These are phyloP conservation scores for Stigmatopora nigra DNA, from an alignment of 2,113 vertebrate species.

Conservation along the genomic window DNA sequence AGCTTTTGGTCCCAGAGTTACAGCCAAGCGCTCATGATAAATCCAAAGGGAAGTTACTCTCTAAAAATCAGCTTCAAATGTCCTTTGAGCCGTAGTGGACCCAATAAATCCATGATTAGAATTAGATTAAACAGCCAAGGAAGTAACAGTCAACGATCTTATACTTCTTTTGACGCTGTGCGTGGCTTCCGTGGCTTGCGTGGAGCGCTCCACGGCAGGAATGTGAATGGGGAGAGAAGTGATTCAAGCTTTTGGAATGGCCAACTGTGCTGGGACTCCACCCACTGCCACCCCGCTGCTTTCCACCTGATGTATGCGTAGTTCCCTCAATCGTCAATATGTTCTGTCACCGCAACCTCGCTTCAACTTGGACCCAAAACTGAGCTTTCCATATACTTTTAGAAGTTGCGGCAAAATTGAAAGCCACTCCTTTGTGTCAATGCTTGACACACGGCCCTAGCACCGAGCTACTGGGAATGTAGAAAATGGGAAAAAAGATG, in stretches of 20 bases:
- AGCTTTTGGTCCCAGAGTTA: conserved; percentile 41
- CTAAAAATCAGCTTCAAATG: conserved; percentile 7
- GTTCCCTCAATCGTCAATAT: not conserved
- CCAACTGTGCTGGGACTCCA: conserved; percentile 48
- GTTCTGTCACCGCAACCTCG: not conserved
- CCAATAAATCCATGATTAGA: conserved; percentile 55
- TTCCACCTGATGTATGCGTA: conserved; percentile 44
- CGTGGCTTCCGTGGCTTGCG: conserved; percentile 22
- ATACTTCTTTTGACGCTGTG: conserved; percentile 4
- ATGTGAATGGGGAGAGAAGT: conserved; percentile 63
- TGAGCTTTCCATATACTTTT: not conserved
- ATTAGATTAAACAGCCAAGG: conserved; percentile 10
- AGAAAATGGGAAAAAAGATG: too few species aligned
- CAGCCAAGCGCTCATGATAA: conserved; percentile 52
- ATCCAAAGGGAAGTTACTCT: conserved; percentile 42
- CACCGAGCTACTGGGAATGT: too few species aligned
- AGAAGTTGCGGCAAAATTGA: conserved; percentile 15
- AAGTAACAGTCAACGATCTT: conserved; percentile 16
- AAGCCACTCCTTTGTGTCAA: conserved; percentile 16
- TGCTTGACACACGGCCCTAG: too few species aligned
- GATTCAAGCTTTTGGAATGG: conserved; percentile 67
- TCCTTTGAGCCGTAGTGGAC: conserved; percentile 8
- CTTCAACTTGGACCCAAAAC: not conserved
- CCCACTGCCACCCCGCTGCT: conserved; percentile 39
- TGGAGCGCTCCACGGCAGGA: conserved; percentile 44